These are phyloP conservation scores for Electrona antarctica DNA, from an alignment of 2,113 vertebrate genomes.

Conservation along the genomic window DNA sequence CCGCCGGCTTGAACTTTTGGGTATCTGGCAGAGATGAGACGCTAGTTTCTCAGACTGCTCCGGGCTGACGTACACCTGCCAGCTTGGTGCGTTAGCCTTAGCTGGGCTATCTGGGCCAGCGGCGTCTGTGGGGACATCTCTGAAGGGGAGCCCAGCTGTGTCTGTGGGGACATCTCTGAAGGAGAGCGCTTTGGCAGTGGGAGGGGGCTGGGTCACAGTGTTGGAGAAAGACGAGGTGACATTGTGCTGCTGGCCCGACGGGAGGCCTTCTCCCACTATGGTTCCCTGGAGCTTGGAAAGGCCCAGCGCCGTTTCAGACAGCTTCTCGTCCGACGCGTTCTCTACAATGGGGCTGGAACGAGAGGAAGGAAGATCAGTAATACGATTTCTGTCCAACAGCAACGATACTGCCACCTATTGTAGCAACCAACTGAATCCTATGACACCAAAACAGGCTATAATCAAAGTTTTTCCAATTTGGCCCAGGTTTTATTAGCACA, in stretches of 20 bases:
- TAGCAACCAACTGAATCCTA: too few species aligned
- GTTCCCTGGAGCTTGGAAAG: conserved; percentile 36
- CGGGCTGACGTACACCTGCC: conserved; percentile 61
- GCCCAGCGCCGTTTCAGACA: background rate
- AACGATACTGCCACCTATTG: background rate
- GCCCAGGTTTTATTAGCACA: too few species aligned
- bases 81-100: background rate
- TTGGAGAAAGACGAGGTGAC: conserved; percentile 49
- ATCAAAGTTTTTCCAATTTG: too few species aligned
- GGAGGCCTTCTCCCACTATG: conserved; percentile 61
- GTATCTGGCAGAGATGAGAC: background rate
- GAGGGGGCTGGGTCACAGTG: conserved; percentile 58
- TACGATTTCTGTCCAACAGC: background rate
- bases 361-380: background rate
- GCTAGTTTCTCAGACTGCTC: background rate
- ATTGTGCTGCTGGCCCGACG: conserved; percentile 39
- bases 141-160: conserved; percentile 30
- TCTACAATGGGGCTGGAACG: conserved; percentile 79
- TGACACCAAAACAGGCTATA: too few species aligned
- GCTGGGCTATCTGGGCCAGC: background rate
- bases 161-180: conserved; percentile 52
- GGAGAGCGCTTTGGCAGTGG: conserved; percentile 22
- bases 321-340: conserved; percentile 54
- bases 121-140: conserved; percentile 32
- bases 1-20: background rate